These are phyloP conservation scores for Cremastinae sp. DNA, from an alignment of 2,888 invertebrate species.

Conservation along the genomic window DNA sequence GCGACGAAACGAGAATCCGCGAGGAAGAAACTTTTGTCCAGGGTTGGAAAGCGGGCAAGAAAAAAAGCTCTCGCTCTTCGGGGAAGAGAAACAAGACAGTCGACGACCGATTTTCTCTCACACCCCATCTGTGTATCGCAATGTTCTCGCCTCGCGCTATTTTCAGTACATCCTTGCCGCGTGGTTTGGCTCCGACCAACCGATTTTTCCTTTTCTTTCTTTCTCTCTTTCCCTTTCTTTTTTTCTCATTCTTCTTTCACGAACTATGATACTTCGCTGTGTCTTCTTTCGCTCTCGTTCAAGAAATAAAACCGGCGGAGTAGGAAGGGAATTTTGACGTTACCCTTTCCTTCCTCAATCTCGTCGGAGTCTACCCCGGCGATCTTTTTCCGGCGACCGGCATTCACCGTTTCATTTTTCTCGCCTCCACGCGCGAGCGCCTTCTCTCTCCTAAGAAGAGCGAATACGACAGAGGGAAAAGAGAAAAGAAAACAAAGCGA, in stretches of 20 bases:
- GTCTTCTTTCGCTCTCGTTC: conserved; percentile 24
- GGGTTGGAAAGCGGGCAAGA: not conserved
- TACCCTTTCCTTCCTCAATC: conserved; percentile 11
- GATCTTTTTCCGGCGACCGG: conserved; percentile 47
- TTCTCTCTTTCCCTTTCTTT: conserved; percentile 2
- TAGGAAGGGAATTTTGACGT: conserved; percentile 45
- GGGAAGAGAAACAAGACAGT: conserved; percentile 38
- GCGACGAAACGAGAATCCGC: conserved; percentile 38
- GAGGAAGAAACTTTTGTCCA: conserved; percentile 43
- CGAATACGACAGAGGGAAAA: conserved; percentile 5
- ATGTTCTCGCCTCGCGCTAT: conserved; percentile 45
- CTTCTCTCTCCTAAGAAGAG: not conserved
- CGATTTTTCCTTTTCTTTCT: conserved; percentile 9
- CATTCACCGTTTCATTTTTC: conserved; percentile 68
- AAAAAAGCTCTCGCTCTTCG: conserved; percentile 5
- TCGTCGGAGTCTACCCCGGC: conserved; percentile 2
- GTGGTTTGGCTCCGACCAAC: conserved; percentile 31
- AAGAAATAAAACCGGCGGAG: conserved; percentile 55
- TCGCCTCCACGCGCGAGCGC: conserved; percentile 62
- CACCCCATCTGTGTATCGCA: conserved; percentile 27
- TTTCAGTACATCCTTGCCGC: conserved; percentile 34
- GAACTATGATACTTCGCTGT: conserved; percentile 36
- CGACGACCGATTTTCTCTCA: conserved; percentile 43
- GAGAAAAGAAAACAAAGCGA: conserved; percentile 16
- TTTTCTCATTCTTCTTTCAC: conserved; percentile 3